Evolutionary conservation across 2,113 vertebrate species (phyloP).

Genomic region (Lycocorax pyrrhopterus): DNA sequence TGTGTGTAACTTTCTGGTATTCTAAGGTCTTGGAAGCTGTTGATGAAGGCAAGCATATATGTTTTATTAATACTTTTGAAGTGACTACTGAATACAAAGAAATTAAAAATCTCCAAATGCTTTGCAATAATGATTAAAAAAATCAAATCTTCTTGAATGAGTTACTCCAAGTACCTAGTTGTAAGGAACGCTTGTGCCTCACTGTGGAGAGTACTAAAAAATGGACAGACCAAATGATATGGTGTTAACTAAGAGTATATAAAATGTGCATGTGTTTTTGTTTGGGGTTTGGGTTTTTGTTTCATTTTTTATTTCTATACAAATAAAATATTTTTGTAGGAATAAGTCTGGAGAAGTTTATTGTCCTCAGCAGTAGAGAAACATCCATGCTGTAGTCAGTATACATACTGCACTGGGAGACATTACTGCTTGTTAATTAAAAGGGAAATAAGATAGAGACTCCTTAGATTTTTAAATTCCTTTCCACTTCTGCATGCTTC

Average conservation of each 20-base stretch:
- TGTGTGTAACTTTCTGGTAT: background rate
- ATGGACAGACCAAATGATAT: background rate
- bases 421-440: background rate
- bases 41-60: background rate
- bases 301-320: background rate
- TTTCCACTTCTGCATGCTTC: background rate
- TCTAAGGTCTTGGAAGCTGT: background rate
- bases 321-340: background rate
- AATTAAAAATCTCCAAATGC: background rate
- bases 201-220: background rate
- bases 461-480: background rate
- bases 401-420: background rate
- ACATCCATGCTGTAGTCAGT: background rate
- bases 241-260: background rate
- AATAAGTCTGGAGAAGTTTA: background rate
- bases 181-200: background rate
- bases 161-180: background rate
- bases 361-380: background rate
- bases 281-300: background rate
- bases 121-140: background rate
- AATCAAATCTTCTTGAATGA: accelerated
- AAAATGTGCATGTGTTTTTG: background rate
- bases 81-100: background rate
- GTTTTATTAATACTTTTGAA: background rate
- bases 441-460: background rate